These are phyloP conservation scores for Mus minutoides DNA, from an alignment of 2,797 vertebrate species.

Conservation along the genomic window DNA sequence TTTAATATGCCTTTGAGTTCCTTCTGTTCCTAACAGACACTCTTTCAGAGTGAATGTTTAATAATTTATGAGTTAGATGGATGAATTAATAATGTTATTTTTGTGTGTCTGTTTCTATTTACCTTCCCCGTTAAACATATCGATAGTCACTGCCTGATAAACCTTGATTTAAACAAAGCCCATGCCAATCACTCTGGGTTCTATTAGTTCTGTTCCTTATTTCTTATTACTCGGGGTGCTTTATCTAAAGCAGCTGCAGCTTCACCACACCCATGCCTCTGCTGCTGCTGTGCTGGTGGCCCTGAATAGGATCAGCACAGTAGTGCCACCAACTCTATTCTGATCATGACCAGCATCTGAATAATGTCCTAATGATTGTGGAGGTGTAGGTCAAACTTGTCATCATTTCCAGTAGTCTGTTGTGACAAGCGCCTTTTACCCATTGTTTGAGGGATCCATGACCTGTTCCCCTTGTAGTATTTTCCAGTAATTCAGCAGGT, in stretches of 20 bases:
- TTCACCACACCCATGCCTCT: background rate
- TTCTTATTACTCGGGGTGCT: background rate
- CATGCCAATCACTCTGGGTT: background rate
- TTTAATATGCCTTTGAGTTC: background rate
- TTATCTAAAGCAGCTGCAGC: background rate
- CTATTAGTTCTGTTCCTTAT: background rate
- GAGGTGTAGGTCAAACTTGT: background rate
- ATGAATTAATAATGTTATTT: constrained; percentile 21
- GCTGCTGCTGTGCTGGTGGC: background rate
- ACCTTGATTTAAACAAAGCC: background rate
- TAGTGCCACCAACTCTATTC: background rate
- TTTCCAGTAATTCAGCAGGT: background rate
- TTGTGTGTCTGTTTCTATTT: background rate
- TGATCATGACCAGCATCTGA: background rate
- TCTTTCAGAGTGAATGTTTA: background rate
- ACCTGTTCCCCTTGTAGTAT: background rate
- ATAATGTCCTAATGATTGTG: background rate
- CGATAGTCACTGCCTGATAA: background rate
- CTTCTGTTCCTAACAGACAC: background rate
- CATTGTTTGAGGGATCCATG: background rate
- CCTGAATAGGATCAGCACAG: background rate
- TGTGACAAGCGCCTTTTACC: background rate
- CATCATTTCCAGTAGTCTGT: background rate
- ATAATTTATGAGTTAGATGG: background rate
- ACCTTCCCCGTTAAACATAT: background rate